These are phyloP conservation scores for Drosophila yooni DNA, from an alignment of 2,888 invertebrate genomes.

Conservation along the genomic window DNA sequence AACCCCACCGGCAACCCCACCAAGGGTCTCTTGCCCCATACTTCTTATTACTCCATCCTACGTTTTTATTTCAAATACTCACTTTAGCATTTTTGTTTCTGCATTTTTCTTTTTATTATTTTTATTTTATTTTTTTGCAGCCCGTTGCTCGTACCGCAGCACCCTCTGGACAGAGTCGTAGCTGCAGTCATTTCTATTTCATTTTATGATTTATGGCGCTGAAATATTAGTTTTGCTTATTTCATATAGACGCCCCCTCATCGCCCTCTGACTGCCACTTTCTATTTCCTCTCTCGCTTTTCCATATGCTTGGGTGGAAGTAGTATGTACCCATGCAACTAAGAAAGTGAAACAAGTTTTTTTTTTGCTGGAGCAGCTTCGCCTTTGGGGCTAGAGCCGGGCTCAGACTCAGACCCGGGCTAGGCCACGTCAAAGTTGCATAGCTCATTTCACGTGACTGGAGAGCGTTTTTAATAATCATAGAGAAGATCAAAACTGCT, in stretches of 20 bases:
- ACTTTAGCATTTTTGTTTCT: constrained; percentile 16
- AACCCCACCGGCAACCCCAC: neutral
- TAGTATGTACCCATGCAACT: constrained; percentile 12
- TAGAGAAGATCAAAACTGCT: constrained; percentile 14
- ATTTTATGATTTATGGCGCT: constrained; percentile 82
- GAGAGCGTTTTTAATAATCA: constrained; percentile 67
- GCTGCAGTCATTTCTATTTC: constrained; percentile 63
- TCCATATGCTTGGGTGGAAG: neutral
- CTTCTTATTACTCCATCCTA: constrained; percentile 13
- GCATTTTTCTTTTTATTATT: neutral
- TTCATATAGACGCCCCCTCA: constrained; percentile 55
- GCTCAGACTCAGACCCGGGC: constrained; percentile 8
- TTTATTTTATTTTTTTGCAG: constrained; percentile 1
- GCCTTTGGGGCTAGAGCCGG: constrained; percentile 23
- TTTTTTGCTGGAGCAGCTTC: constrained; percentile 7
- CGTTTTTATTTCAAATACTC: constrained; percentile 40
- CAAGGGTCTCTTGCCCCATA: constrained; percentile 7
- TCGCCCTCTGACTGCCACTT: neutral
- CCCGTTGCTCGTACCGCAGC: constrained; percentile 22
- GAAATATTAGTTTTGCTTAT: constrained; percentile 84
- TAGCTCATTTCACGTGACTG: constrained; percentile 61
- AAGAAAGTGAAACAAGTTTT: constrained; percentile 23
- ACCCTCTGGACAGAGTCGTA: constrained; percentile 21
- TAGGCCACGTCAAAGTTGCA: constrained; percentile 67
- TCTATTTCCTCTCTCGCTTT: constrained; percentile 2